Base-by-base conservation (phyloP, 2,113 vertebrate genomes). In the Numenius arquata region DNA sequence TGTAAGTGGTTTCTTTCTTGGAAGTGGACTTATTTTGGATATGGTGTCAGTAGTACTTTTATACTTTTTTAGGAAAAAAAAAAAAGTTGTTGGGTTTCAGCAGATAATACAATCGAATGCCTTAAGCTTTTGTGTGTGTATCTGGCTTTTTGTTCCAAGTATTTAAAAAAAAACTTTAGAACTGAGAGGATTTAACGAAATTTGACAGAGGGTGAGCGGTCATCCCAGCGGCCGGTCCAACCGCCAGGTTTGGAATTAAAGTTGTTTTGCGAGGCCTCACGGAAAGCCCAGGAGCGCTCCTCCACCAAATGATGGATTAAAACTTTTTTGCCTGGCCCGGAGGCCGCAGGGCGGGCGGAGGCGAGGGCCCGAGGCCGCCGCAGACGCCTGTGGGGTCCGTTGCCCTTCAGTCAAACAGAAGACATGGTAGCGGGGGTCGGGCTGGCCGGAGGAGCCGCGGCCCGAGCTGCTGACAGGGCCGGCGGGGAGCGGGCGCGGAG, bases 231-330 rank as follows among this genome's bases (percentile, higher is more conserved):
- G 65, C 53, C 3, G 4, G 36, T 27, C 63, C 53, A 12, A 5
- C 2, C 4, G 29, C 7, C 43, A 17, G 22, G 2, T 22, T 15
- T 15, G 53, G 47, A 11, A 14, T 38, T 22, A 0, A 4, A 36
- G 72, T 11, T 32, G 41, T 23, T 7, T 0, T 15, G 36, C 2
- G 4, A 5, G 15, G 63, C 41, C 23, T 8, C 32, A n/a, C 11
- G 0, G 21, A 1, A 14, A 27, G 59, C 1, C 41, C 53, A 12
- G 38, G 11, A 40, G 27, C 1, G 17, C 13, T 21, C 22, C n/a
- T 29, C 36, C 4, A 32, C 16, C 63, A 59, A 47, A 6, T 4
- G 30, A 10, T 15, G 32, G 2, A 47, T 55, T 21, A 18, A 58
- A 88, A 86, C 50, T 89, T 70, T 62, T 32, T 21, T 30, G 36